Evolutionary conservation across 2,113 vertebrate species (phyloP).

Genomic region (Alethe castanea): DNA sequence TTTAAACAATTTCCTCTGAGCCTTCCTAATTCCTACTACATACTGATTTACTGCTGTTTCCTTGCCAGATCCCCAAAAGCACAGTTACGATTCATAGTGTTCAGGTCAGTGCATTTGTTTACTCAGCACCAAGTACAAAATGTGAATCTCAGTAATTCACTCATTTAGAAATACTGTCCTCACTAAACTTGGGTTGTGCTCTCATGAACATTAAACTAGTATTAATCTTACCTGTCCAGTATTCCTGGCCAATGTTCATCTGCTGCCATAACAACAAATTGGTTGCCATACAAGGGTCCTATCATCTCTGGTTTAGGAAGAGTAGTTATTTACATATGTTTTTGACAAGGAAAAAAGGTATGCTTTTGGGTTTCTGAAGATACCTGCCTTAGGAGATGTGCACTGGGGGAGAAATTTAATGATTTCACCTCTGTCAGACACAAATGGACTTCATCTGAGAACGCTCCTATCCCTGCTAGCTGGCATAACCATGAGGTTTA

Average conservation of each 20-base stretch:
- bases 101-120: not conserved
- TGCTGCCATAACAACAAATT: not conserved
- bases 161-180: not conserved
- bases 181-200: not conserved
- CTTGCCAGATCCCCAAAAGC: not conserved
- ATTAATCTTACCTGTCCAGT: not conserved
- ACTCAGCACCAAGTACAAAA: not conserved
- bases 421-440: not conserved
- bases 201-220: not conserved
- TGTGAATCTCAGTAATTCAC: rapidly evolving
- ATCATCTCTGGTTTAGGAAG: not conserved
- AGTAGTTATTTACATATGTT: not conserved
- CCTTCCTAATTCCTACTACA: not conserved
- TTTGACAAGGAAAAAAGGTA: not conserved
- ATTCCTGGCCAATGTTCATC: not conserved
- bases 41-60: rapidly evolving
- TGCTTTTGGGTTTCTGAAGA: not conserved
- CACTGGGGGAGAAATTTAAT: not conserved
- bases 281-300: not conserved
- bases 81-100: rapidly evolving
- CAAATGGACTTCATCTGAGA: not conserved
- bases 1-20: not conserved
- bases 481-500: not conserved
- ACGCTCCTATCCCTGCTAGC: not conserved
- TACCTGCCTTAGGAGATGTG: not conserved